Evolutionary conservation across 2,797 vertebrate genomes (phyloP).

Genomic region (Lepidocolaptes lacrymiger): DNA sequence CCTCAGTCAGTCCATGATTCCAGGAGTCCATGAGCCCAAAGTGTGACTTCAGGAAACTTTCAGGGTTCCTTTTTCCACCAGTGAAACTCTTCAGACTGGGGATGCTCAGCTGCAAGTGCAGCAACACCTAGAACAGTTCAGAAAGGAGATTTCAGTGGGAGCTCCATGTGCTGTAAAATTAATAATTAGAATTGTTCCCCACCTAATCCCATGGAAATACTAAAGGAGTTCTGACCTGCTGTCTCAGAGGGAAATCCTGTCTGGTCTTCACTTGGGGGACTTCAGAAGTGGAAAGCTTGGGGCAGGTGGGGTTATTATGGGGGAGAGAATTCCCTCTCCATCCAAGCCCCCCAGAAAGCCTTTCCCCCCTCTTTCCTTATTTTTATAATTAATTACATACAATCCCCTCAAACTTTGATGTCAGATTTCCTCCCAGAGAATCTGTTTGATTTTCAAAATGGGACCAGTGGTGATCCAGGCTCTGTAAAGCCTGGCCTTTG

Average conservation of each 20-base stretch:
- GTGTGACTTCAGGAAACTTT: not conserved
- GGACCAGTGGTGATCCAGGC: not conserved
- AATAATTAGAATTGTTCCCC: not conserved
- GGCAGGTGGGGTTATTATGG: not conserved
- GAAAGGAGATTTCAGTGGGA: not conserved
- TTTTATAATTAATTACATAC: too few relatives aligned
- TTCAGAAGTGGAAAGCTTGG: not conserved
- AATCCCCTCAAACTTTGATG: too few relatives aligned
- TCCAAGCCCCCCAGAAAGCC: not conserved
- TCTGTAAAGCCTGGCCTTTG: not conserved
- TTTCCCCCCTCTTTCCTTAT: not conserved
- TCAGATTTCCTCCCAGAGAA: not conserved
- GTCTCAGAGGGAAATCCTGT: constrained; percentile 6
- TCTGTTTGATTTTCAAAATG: not conserved
- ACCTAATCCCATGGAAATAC: not conserved
- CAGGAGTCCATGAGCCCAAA: not conserved
- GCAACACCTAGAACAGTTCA: not conserved
- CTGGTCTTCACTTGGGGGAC: not conserved
- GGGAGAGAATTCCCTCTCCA: not conserved
- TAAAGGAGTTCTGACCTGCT: not conserved
- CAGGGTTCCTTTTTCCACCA: not conserved
- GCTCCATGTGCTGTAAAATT: not conserved
- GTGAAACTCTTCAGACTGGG: not conserved
- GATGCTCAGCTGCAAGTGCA: not conserved
- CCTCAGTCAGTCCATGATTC: not conserved